Percentiles rank a stretch among this genome's conserved stretches.
Conservation (phyloP, 2,113 vertebrate species). For the Daboia siamensis region DNA sequence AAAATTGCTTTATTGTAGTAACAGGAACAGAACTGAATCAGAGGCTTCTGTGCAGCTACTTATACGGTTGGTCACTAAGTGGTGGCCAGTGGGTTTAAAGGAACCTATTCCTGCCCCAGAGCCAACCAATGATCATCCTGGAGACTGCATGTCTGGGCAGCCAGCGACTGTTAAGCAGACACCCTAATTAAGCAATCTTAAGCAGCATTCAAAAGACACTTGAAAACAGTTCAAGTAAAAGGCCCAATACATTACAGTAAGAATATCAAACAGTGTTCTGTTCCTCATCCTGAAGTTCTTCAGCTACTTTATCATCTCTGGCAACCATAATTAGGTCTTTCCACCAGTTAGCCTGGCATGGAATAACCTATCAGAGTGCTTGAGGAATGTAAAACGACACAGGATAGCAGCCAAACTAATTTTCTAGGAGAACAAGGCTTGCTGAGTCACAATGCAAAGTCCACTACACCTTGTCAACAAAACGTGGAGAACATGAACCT, state of each 20-base stretch:
- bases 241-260: neutral
- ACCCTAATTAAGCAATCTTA: too few species aligned
- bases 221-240: too few species aligned
- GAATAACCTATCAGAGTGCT: neutral
- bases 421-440: neutral
- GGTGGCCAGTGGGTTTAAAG: too few species aligned
- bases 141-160: too few species aligned
- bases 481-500: neutral
- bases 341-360: neutral
- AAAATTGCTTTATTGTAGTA: too few species aligned
- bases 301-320: neutral
- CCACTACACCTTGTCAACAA: neutral
- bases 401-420: neutral
- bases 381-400: neutral
- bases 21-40: too few species aligned
- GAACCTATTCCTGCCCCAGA: too few species aligned
- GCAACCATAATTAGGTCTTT: neutral
- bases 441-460: neutral
- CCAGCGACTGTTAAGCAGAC: too few species aligned
- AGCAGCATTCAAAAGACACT: too few species aligned
- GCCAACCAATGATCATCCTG: too few species aligned
- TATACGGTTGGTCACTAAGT: too few species aligned
- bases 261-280: neutral
- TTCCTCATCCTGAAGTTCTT: neutral
- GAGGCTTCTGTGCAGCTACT: too few species aligned